Percentiles rank a stretch among this genome's conserved stretches.
Evolutionary conservation across 2,888 invertebrate species (phyloP).

Genomic region (Nasonovia ribisnigri): DNA sequence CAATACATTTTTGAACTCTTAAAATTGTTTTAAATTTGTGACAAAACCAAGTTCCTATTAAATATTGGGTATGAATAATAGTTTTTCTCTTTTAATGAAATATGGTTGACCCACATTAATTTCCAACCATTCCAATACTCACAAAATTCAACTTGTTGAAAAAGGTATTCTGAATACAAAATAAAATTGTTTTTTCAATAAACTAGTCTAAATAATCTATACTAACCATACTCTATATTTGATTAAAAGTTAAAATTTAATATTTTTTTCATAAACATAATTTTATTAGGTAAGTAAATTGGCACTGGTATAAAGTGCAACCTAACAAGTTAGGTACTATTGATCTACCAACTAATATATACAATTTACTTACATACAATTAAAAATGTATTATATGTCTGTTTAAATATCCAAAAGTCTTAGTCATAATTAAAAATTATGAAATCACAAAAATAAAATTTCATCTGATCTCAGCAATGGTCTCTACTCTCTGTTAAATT

Average conservation of each 20-base stretch:
- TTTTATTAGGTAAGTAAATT: slow-evolving; percentile 7
- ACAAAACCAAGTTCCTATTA: no score
- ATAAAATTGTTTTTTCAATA: neutral
- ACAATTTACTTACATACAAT: neutral
- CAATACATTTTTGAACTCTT: no score
- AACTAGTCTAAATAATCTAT: no score
- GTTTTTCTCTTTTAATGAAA: no score
- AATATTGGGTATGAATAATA: no score
- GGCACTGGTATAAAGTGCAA: neutral
- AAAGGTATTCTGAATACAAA: no score
- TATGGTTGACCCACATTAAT: no score
- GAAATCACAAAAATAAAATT: neutral
- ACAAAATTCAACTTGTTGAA: no score
- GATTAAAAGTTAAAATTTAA: no score
- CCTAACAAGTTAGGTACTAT: neutral
- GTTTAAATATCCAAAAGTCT: neutral
- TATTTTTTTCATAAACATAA: neutral
- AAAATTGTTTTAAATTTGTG: no score
- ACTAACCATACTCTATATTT: no score
- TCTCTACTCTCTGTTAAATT: neutral
- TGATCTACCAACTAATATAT: neutral
- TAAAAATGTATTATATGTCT: neutral
- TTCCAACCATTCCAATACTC: no score
- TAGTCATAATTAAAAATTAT: neutral
- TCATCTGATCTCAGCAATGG: neutral